Base-by-base conservation (phyloP, 2,888 invertebrate species). In the Drosophila meridiana region DNA sequence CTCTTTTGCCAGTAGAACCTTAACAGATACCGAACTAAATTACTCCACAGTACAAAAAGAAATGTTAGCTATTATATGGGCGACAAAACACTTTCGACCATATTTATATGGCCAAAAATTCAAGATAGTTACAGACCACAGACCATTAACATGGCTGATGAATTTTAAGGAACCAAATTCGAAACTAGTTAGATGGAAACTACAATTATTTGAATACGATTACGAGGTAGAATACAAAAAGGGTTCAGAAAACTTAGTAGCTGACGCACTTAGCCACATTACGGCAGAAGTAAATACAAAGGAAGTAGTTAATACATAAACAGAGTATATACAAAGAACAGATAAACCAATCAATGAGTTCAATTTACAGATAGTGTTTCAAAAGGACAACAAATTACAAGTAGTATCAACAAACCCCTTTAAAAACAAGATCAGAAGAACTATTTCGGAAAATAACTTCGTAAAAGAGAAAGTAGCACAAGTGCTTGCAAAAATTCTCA, bases 91-190 rank as follows among this genome's bases (percentile, higher is more conserved):
- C 50, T 92, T 92, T 40, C 56, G 92, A n/a, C 91, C 91, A 0
- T 92, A 92, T 28, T 32, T 93, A 7, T 92, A 87, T 36, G 92
- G 91, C 0, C 78, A 82, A 28, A 84, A 86, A 62, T 93, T 93
- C 47, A 87, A 65, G 0, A 90, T 93, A 0, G 82, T 90, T 2
- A 93, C 92, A 1, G 93, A 93, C 55, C 93, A 93, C 2, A 4
- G 43, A 43, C 43, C 43, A 9, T 20, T 43, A 20, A 43, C 20
- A 0, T 43, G 43, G 43, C 2, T 43, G 2, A n/a, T n/a, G 5
- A 43, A 20, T 9, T 43, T 43, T 8, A 45, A 45, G 11, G 26
- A 45, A 9, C 45, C 26, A 4, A 45, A 26, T n/a, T 42, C 43
- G 4, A 43, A 20, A 2, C 3, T 9, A 20, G 43, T 20, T 20